Percentiles rank a stretch among this genome's conserved stretches.
These are phyloP conservation scores for Carlito syrichta DNA, from an alignment of 2,113 vertebrate species.

Conservation along the genomic window DNA sequence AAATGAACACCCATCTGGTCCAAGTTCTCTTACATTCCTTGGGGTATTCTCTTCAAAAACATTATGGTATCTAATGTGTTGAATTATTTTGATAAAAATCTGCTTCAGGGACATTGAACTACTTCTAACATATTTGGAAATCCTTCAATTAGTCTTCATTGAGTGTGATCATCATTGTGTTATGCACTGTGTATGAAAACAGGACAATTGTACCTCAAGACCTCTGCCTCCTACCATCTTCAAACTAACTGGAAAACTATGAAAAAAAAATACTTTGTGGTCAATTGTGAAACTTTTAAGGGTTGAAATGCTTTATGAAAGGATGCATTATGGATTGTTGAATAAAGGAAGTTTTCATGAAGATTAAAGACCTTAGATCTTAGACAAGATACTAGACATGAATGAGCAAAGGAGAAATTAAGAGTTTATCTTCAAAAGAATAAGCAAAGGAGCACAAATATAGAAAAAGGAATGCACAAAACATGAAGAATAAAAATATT, in stretches of 20 bases:
- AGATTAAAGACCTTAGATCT: background rate
- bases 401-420: background rate
- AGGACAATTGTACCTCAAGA: background rate
- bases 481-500: background rate
- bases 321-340: background rate
- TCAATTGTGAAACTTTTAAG: constrained; percentile 4
- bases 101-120: background rate
- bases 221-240: background rate
- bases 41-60: background rate
- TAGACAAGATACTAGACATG: background rate
- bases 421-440: background rate
- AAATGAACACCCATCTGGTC: background rate
- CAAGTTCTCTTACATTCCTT: constrained; percentile 8
- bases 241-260: background rate
- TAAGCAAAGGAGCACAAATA: background rate
- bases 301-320: background rate
- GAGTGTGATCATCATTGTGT: background rate
- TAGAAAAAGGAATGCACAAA: background rate
- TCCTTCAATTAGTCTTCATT: background rate
- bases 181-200: background rate
- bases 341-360: background rate
- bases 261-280: background rate
- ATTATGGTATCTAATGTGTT: background rate
- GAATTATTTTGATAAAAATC: constrained; percentile 5
- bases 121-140: background rate